These are phyloP conservation scores for Plemyria rubiginata DNA, from an alignment of 2,888 invertebrate species.

Conservation along the genomic window DNA sequence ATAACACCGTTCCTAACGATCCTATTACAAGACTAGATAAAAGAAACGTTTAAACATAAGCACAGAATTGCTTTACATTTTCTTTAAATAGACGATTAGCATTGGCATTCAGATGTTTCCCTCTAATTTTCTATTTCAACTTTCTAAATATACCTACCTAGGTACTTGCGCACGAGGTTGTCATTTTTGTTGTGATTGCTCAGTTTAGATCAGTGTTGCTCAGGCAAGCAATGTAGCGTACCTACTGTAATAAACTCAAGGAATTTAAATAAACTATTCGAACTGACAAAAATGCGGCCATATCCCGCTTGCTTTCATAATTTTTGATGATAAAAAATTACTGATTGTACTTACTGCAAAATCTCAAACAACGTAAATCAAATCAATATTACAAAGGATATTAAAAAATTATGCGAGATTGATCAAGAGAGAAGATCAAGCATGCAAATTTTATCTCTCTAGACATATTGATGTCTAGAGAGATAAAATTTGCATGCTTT, in stretches of 20 bases:
- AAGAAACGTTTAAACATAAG: slow-evolving; percentile 35
- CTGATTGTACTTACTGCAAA: too few relatives aligned
- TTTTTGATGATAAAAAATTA: too few relatives aligned
- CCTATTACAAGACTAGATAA: slow-evolving; percentile 38
- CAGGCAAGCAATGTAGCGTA: slow-evolving; percentile 26
- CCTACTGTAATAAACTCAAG: too few relatives aligned
- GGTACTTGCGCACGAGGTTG: slow-evolving; percentile 66
- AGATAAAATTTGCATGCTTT: too few relatives aligned
- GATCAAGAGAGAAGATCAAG: too few relatives aligned
- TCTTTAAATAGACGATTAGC: slow-evolving; percentile 63
- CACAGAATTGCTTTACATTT: slow-evolving; percentile 28
- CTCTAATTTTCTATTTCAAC: slow-evolving; percentile 75
- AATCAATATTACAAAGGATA: too few relatives aligned
- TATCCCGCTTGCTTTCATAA: too few relatives aligned
- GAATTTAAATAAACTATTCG: slow-evolving; percentile 51
- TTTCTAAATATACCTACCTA: slow-evolving; percentile 72
- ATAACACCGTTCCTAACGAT: slow-evolving; percentile 39
- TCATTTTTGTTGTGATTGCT: slow-evolving; percentile 59
- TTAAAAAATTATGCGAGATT: too few relatives aligned
- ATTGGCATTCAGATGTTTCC: slow-evolving; percentile 79
- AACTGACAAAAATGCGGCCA: slow-evolving; percentile 15
- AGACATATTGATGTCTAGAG: too few relatives aligned
- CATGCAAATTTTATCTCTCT: too few relatives aligned
- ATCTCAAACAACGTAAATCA: too few relatives aligned
- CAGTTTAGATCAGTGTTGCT: slow-evolving; percentile 47